Evolutionary conservation across 1,140 invertebrate genomes (phyloP), one percentile per base, ranked within the genome.

Genomic region (Wiebesia pumilae): DNA sequence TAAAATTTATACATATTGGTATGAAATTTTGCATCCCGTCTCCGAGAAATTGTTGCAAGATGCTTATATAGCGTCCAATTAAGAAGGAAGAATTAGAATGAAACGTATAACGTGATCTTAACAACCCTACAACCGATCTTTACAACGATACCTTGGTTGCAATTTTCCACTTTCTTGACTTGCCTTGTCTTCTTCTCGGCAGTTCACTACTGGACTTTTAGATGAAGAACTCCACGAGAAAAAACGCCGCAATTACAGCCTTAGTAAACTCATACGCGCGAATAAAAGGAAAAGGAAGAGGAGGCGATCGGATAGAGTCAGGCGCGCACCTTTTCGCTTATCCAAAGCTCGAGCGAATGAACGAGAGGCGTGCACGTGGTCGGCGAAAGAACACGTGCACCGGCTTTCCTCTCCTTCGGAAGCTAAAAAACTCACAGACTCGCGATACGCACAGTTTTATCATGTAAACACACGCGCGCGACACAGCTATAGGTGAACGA

Each of bases 121-220:
- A n/a, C n/a, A n/a, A 16, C 51, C 2, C 10, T 14, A 19, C 51
- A 10, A 62, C 58, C 58, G 58, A 24, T 62, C 1, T 62, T 62
- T 62, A 54, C 19, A 62, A 62, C 58, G 65, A 69, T 82, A 82
- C 81, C 81, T 82, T 71, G 65, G 16, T 65, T 77, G 84, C 89
- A 90, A 88, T 90, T 88, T 87, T 89, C 87, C 88, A 89, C 88
- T 89, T 86, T 71, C 88, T 87, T 81, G 84, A 88, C 87, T 86
- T 80, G 71, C 62, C 54, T 30, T 40, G 14, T 62, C n/a, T n/a
- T 78, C n/a, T 87, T 84, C 30, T 58, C 54, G 83, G 87, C 86
- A 79, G 84, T 77, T 82, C 81, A 83, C 82, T 58, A 58, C 84
- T 69, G 83, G 87, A 81, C 24, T 43, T 69, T 43, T 21, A 24